phyloP scores from a whole-genome alignment of 2,888 invertebrate species.

The Melitaea athalia region DNA sequence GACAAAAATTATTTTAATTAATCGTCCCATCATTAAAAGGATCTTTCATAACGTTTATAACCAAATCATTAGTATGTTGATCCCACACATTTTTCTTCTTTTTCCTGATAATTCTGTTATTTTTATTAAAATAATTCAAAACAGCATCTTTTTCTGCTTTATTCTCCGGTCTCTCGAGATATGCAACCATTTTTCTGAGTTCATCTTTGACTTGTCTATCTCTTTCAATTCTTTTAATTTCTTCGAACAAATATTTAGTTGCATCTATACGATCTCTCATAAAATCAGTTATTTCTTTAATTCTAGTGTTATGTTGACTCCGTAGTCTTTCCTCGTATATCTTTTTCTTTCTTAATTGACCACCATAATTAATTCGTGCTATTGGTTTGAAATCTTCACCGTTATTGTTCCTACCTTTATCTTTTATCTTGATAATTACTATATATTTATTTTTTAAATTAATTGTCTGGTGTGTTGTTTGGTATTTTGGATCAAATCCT shows the following conservation, averaged over 20 bases:
- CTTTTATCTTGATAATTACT: neutral
- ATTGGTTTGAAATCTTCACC: neutral
- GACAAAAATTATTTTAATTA: conserved; percentile 24
- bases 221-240: conserved; percentile 50
- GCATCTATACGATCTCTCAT: conserved; percentile 41
- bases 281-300: conserved; percentile 45
- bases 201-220: conserved; percentile 44
- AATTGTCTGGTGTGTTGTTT: neutral
- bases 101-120: conserved; percentile 9
- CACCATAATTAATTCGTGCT: neutral
- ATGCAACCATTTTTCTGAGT: conserved; percentile 50
- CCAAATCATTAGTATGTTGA: conserved; percentile 47
- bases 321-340: conserved; percentile 14
- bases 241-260: conserved; percentile 51
- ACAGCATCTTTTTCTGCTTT: conserved; percentile 38
- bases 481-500: neutral
- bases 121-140: conserved; percentile 40
- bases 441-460: neutral
- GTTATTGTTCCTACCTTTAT: neutral
- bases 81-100: conserved; percentile 31
- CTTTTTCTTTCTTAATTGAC: neutral
- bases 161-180: conserved; percentile 44
- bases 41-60: conserved; percentile 47
- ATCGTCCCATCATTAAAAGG: conserved; percentile 45
- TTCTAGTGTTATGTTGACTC: conserved; percentile 41